Percentiles rank a stretch among this genome's conserved stretches.
Conservation (phyloP, 37 sponge, comb jelly and placozoan species). For the Crambe crambe region DNA sequence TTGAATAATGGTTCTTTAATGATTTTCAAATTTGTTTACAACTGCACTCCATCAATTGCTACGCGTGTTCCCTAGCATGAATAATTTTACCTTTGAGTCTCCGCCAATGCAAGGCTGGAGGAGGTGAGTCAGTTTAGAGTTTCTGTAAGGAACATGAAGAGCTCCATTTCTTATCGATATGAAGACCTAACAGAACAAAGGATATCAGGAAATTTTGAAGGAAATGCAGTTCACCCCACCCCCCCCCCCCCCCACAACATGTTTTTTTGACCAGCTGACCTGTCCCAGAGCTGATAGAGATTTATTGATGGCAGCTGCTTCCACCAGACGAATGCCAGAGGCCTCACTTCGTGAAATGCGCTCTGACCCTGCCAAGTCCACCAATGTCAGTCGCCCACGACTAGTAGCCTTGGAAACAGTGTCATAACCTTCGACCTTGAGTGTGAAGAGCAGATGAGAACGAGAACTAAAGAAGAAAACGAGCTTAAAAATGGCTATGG, state of each 20-base stretch:
- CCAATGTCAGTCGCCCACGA: conserved; percentile 66
- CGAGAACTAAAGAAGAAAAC: conserved; percentile 72
- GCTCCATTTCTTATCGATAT: conserved; percentile 59
- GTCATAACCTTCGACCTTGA: conserved; percentile 65
- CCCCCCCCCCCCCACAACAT: no score
- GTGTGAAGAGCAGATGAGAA: conserved; percentile 72
- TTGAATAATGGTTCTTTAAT: neutral
- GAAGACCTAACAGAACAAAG: conserved; percentile 86
- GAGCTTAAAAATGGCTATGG: neutral
- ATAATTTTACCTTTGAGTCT: conserved; percentile 73
- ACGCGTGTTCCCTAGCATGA: neutral
- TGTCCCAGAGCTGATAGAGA: conserved; percentile 82
- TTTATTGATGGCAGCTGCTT: conserved; percentile 89
- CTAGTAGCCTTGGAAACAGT: conserved; percentile 55
- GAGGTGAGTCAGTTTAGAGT: conserved; percentile 80
- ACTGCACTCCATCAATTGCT: no score
- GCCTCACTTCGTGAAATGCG: conserved; percentile 84
- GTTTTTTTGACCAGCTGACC: conserved; percentile 40
- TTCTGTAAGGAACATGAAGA: conserved; percentile 83
- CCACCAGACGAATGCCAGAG: conserved; percentile 71
- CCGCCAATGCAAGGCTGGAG: conserved; percentile 82
- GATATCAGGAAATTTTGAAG: neutral
- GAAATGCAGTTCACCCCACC: no score
- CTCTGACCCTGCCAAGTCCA: conserved; percentile 88
- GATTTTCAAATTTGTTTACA: no score